These are phyloP conservation scores for Linnaemya vulpina DNA, from an alignment of 2,888 invertebrate species.

Conservation along the genomic window DNA sequence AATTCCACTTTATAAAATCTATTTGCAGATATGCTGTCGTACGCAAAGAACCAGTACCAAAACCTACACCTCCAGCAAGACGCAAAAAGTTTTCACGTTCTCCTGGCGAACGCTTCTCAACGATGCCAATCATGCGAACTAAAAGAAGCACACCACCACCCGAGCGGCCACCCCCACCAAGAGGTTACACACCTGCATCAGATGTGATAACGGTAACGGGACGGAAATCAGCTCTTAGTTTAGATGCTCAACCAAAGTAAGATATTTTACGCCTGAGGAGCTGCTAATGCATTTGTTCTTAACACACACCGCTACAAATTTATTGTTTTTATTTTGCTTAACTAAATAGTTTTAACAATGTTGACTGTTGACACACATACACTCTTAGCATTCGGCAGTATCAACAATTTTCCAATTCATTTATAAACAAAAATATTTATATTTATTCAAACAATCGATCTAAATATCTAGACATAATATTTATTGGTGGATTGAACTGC, in stretches of 20 bases:
- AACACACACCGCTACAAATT: conserved; percentile 51
- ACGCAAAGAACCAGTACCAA: conserved; percentile 87
- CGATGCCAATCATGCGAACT: conserved; percentile 85
- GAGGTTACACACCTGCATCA: conserved; percentile 84
- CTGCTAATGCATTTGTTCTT: conserved; percentile 59
- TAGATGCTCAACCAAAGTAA: conserved; percentile 74
- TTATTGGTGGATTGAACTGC: conserved; percentile 12
- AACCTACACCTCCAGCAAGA: conserved; percentile 86
- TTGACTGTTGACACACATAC: background rate
- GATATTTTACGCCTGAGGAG: conserved; percentile 62
- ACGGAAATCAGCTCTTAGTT: conserved; percentile 84
- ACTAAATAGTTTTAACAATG: conserved; percentile 35
- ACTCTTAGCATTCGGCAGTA: too few relatives aligned
- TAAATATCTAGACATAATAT: background rate
- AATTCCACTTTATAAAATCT: conserved; percentile 13
- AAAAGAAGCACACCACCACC: conserved; percentile 83
- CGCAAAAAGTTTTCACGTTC: conserved; percentile 85
- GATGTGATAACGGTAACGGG: conserved; percentile 84
- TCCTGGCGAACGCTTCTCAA: conserved; percentile 87
- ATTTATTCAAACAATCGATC: background rate
- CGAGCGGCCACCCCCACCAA: conserved; percentile 85
- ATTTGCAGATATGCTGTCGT: conserved; percentile 89
- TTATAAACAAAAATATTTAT: background rate
- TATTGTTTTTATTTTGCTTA: conserved; percentile 52
- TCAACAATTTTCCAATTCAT: background rate